These are phyloP conservation scores for Drosophila tsacasi DNA, from an alignment of 1,140 invertebrate genomes.

Conservation along the genomic window DNA sequence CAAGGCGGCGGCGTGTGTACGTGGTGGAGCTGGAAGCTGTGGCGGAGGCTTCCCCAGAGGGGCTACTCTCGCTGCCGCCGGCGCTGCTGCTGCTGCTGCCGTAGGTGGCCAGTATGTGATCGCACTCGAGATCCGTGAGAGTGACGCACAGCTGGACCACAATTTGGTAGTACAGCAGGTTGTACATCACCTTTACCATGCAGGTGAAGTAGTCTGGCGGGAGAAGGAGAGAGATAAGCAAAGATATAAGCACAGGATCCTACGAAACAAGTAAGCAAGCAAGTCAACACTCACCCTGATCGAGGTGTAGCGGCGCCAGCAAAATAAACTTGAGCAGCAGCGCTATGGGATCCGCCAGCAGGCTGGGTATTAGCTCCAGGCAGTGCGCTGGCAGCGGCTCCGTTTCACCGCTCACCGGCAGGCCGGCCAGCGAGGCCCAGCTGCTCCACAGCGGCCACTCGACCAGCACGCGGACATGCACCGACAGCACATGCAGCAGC, in stretches of 20 bases:
- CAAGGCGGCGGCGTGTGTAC: conserved; percentile 20
- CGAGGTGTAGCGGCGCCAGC: conserved; percentile 92
- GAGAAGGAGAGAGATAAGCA: neutral
- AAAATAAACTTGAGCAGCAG: conserved; percentile 95
- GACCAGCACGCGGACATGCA: conserved; percentile 91
- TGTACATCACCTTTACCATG: conserved; percentile 94
- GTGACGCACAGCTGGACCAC: conserved; percentile 88
- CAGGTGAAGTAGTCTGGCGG: conserved; percentile 92
- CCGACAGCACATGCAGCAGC: conserved; percentile 93
- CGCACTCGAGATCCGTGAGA: conserved; percentile 86
- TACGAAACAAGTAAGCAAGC: neutral
- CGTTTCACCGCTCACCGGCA: conserved; percentile 71
- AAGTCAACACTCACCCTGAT: conserved; percentile 89
- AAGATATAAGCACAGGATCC: neutral
- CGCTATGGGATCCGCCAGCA: conserved; percentile 93
- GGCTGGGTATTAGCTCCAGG: conserved; percentile 82
- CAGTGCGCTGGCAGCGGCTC: conserved; percentile 80
- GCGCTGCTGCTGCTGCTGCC: conserved; percentile 11
- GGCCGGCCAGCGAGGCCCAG: conserved; percentile 88
- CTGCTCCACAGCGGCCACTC: conserved; percentile 89
- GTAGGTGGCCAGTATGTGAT: conserved; percentile 74
- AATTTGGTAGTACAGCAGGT: conserved; percentile 95
- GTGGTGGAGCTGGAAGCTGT: neutral
- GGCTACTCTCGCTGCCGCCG: neutral
- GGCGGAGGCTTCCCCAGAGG: conserved; percentile 18